These are phyloP conservation scores for Drosophila flavopinicola DNA, from an alignment of 2,888 invertebrate genomes.

Conservation along the genomic window DNA sequence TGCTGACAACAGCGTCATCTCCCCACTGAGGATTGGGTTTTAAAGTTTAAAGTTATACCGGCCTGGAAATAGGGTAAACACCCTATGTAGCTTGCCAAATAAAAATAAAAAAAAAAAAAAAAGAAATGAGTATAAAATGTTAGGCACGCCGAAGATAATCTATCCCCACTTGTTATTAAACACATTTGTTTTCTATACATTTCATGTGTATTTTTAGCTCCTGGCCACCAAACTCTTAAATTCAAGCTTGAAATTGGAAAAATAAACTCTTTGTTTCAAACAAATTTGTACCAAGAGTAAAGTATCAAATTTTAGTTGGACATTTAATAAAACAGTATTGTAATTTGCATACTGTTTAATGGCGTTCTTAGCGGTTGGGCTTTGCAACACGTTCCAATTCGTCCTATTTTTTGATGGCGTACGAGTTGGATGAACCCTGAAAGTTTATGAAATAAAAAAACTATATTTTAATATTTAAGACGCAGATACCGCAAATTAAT, in stretches of 20 bases:
- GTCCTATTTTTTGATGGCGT: conserved; percentile 99
- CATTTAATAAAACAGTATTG: conserved; percentile 57
- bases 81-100: no score
- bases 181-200: conserved; percentile 47
- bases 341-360: conserved; percentile 53
- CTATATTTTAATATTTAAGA: no score
- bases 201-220: conserved; percentile 42
- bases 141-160: no score
- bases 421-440: conserved; percentile 99
- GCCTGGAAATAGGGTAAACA: no score
- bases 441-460: conserved; percentile 51
- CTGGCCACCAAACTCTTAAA: conserved; percentile 33
- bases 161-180: no score
- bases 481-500: no score
- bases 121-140: no score
- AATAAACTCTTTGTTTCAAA: no score
- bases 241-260: conserved; percentile 54
- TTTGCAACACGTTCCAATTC: conserved; percentile 99
- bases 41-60: no score
- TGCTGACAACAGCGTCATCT: no score
- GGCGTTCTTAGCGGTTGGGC: conserved; percentile 97
- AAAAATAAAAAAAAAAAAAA: no score
- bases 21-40: no score
- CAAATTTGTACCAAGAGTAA: conserved; percentile 55
- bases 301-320: conserved; percentile 58